phyloP scores from a whole-genome alignment of 2,888 invertebrate genomes.

The Hetaerina titia region DNA sequence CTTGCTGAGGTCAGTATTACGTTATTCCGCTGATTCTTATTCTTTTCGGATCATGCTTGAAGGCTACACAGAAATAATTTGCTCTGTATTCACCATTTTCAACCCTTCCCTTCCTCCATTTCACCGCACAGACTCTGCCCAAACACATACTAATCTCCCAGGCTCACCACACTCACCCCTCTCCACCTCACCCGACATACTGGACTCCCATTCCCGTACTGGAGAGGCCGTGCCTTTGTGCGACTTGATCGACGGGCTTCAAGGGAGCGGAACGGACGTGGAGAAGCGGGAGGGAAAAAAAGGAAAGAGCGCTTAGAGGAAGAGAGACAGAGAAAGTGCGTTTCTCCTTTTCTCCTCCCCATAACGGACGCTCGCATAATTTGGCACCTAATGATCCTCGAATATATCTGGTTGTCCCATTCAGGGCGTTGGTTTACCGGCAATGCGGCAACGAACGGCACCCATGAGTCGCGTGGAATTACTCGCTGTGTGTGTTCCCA shows the following conservation, averaged over 20 bases:
- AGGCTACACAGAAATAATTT: not conserved
- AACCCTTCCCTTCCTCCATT: too few species aligned
- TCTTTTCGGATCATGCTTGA: not conserved
- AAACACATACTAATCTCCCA: too few species aligned
- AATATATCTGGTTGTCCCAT: constrained; percentile 6
- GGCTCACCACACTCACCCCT: not conserved
- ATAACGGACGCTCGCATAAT: not conserved
- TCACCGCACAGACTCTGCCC: too few species aligned
- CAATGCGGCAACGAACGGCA: not conserved
- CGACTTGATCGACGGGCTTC: constrained; percentile 21
- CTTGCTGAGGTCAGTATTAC: too few species aligned
- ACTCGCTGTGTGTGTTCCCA: not conserved
- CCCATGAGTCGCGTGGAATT: not conserved
- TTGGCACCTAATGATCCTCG: constrained; percentile 35
- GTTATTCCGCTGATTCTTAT: too few species aligned
- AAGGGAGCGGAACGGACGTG: constrained; percentile 13
- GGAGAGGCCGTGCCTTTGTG: not conserved
- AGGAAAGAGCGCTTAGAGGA: not conserved
- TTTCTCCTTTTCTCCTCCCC: not conserved
- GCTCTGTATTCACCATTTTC: too few species aligned
- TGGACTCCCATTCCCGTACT: not conserved
- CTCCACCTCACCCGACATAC: not conserved
- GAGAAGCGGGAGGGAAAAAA: not conserved
- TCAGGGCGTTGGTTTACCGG: not conserved
- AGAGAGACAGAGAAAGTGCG: not conserved